Base-by-base conservation (phyloP, 1,140 invertebrate genomes). In the Drosophila miranda region DNA sequence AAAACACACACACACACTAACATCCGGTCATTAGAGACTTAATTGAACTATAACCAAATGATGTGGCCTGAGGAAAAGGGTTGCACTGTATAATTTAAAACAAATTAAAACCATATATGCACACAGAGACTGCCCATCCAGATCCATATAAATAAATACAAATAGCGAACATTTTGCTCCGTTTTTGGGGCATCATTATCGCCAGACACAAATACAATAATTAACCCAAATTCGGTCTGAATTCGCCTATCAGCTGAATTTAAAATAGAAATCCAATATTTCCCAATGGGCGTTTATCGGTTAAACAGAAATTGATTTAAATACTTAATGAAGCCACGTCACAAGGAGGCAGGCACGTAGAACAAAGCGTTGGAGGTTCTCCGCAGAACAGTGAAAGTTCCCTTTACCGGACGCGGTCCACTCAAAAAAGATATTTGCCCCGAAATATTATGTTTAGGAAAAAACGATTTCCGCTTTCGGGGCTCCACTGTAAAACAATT, bases 41-140 rank as follows among this genome's bases (percentile, higher is more conserved):
- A 87, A 87, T 87, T 88, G 82, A 87, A 82, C 78, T 78, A 78
- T 80, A 71, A 82, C 78, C 82, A 86, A 79, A 38, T 38, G 34
- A 11, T 38, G 34, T 38, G 34, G 34, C 34, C 3, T 38, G 34
- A 9, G 58, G 56, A 70, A 81, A 68, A 69, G 71, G 57, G 66
- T 75, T 76, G 74, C 74, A 78, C 62, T 66, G 46, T 88, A 88
- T 88, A 88, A 87, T 87, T 88, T 83, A 78, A 87, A 87, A 63
- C 62, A 58, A 78, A 87, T 87, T 87, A 86, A 87, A 86, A 78
- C 61, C 73, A 67, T 46, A 66, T 51, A 78, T 48, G 68, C 44
- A 62, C 55, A 53, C 49, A 21, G 21, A 44, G 30, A 61, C 11
- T 19, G 46, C 2, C 58, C 49, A 70, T 56, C 66, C 49, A 70